Conservation (phyloP, 2,113 vertebrate species). For the Lathamus discolor region DNA sequence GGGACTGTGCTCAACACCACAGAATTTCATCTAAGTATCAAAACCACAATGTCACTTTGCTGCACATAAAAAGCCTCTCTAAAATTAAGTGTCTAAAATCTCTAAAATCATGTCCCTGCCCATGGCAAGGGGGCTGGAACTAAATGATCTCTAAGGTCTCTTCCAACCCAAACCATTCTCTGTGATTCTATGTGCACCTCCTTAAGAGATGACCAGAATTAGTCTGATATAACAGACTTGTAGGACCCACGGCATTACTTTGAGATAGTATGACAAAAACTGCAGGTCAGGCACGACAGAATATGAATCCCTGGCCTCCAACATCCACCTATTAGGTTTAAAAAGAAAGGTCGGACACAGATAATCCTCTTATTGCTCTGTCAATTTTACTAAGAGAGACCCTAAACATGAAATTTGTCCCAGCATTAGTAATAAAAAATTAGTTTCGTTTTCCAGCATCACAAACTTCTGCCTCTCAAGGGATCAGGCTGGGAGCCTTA, state of each 20-base stretch:
- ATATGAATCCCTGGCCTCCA: background rate
- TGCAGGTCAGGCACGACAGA: background rate
- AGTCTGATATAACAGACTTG: background rate
- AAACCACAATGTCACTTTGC: background rate
- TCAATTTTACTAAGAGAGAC: background rate
- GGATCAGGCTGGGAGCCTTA: background rate
- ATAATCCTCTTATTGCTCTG: slow-evolving; percentile 30
- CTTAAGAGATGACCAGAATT: background rate
- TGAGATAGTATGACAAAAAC: background rate
- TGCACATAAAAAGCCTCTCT: background rate
- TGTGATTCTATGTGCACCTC: background rate
- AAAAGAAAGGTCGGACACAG: background rate
- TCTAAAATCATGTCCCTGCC: background rate
- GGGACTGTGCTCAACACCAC: background rate
- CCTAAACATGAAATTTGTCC: background rate
- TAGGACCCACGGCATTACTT: background rate
- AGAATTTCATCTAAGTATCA: background rate
- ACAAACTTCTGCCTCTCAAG: background rate
- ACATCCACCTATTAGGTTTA: background rate
- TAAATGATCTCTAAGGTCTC: background rate
- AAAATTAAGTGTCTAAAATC: background rate
- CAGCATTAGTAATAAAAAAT: background rate
- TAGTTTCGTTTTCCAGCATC: background rate
- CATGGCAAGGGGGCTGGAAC: background rate
- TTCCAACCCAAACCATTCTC: background rate